Conservation (phyloP, 2,113 vertebrate species). For the Hemiprocne comata region DNA sequence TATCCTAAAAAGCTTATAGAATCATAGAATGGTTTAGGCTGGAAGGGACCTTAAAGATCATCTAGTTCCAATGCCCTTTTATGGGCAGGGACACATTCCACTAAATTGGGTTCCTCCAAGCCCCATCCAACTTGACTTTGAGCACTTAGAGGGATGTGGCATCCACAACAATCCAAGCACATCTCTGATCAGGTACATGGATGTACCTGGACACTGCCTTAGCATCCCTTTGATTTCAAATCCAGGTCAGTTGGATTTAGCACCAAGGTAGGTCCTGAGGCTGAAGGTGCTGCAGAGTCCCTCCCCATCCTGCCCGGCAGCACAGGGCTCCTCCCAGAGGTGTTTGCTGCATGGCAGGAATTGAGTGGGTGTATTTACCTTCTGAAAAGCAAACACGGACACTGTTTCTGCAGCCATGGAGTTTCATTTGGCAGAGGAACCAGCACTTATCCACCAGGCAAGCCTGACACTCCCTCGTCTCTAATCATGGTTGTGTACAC, state of each 20-base stretch:
- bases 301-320: accelerated
- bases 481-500: conserved; percentile 2
- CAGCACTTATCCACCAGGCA: conserved; percentile 22
- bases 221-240: neutral
- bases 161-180: too few species aligned
- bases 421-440: conserved; percentile 63
- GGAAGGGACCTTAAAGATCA: too few species aligned
- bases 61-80: too few species aligned
- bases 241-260: neutral
- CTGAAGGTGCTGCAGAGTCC: neutral
- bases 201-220: neutral
- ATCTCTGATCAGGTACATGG: neutral
- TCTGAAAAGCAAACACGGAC: conserved; percentile 14
- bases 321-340: neutral
- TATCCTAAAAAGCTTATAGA: neutral
- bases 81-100: too few species aligned
- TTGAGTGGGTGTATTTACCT: conserved; percentile 47
- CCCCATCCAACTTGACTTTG: too few species aligned
- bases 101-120: too few species aligned
- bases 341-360: neutral
- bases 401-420: conserved; percentile 31
- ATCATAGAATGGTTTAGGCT: too few species aligned
- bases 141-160: too few species aligned
- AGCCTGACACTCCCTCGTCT: conserved; percentile 48
- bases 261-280: neutral